Percentiles rank a stretch among this genome's conserved stretches.
Evolutionary conservation across 2,797 vertebrate genomes (phyloP).

Genomic region (Crocidura indochinensis): DNA sequence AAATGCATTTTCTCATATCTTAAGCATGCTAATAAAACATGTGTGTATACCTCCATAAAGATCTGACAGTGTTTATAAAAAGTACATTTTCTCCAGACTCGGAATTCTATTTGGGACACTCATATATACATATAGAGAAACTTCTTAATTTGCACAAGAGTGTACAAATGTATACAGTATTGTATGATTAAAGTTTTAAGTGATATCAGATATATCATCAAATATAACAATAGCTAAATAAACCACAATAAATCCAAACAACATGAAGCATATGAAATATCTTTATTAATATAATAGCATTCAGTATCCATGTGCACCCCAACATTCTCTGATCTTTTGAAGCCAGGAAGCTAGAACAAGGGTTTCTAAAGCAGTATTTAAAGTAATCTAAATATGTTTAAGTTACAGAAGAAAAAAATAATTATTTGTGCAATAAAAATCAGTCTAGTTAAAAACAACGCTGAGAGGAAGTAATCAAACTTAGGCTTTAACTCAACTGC

Average conservation of each 20-base stretch:
- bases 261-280: neutral
- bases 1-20: neutral
- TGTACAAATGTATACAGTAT: no score
- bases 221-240: neutral
- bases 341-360: neutral
- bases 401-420: conserved; percentile 18
- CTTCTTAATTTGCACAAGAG: neutral
- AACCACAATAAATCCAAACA: neutral
- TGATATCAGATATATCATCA: no score
- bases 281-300: neutral
- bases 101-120: neutral
- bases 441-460: conserved; percentile 52
- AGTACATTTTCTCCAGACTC: neutral
- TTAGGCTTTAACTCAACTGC: neutral
- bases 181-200: no score
- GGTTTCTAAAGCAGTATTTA: neutral
- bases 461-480: conserved; percentile 24
- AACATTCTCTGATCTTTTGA: neutral
- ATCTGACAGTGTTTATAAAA: neutral
- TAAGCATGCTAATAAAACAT: neutral
- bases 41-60: neutral
- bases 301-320: neutral
- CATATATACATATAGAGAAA: neutral
- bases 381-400: conserved; percentile 22
- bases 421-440: conserved; percentile 49